Base-by-base conservation (phyloP, 2,113 vertebrate species). In the Nothobranchius kuhntae region DNA sequence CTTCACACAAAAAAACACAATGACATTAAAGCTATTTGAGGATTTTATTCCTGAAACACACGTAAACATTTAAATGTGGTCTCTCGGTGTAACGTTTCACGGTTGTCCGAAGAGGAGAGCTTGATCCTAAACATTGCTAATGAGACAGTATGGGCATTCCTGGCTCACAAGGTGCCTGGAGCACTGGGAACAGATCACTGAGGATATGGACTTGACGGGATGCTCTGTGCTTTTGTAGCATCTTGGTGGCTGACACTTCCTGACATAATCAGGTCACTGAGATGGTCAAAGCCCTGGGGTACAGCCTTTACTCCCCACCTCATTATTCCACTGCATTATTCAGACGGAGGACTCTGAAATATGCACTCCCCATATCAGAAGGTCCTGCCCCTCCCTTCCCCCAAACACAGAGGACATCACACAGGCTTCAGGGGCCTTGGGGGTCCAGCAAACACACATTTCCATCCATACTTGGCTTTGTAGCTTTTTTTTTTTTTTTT, bases 181-280 rank as follows among this genome's bases (percentile, higher is more conserved):
- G 91, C 89, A 38, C 88, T 67, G 72, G 78, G 30, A 30, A 90
- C 89, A 90, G 92, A 95, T 93, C 91, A 89, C 85, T 87, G 89
- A 89, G 91, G 91, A 91, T 91, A 85, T 88, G 92, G 90, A 91
- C 93, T 94, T 93, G 93, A 94, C 91, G 93, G 91, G 92, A 94
- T 90, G 92, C 74, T 56, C 90, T 93, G 90, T 89, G 91, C 92
- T 92, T 94, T 92, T 94, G 92, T 92, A 93, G 93, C 89, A 93
- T 94, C 91, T 94, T 65, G 90, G 90, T 89, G 92, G 92, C 93
- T 93, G 94, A 95, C 93, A 92, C 89, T 91, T 77, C 85, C 86
- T 91, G 94, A 95, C 93, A 94, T 94, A 95, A 95, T 95, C 94
- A 94, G 95, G 94, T 94, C 95, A 96, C 92, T 73, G 92, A 95